These are phyloP conservation scores for Gonocerus acuteangulatus DNA, from an alignment of 2,888 invertebrate species.

Conservation along the genomic window DNA sequence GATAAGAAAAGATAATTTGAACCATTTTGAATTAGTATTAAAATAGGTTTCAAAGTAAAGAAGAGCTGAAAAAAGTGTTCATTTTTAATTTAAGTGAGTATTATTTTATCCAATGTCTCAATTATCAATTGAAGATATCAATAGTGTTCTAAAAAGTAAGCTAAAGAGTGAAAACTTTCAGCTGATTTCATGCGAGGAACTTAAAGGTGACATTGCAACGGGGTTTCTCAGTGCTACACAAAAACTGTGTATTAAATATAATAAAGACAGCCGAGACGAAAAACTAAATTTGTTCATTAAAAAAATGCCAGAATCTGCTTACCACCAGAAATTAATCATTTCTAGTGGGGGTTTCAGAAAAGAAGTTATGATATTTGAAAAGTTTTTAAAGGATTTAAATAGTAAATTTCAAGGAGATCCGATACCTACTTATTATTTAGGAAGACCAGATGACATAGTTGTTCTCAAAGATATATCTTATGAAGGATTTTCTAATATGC, in stretches of 20 bases:
- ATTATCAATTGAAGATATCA: not conserved
- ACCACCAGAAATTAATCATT: not conserved
- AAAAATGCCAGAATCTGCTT: not conserved
- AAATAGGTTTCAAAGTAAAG: too few species aligned
- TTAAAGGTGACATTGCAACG: not conserved
- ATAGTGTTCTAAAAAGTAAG: not conserved
- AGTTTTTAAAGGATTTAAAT: slow-evolving; percentile 22
- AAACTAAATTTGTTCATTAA: slow-evolving; percentile 1
- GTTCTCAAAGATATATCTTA: slow-evolving; percentile 25
- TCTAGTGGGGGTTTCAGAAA: slow-evolving; percentile 19
- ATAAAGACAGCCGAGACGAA: not conserved
- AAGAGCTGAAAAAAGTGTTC: too few species aligned
- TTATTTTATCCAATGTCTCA: too few species aligned
- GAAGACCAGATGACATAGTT: slow-evolving; percentile 1
- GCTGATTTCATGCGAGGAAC: not conserved
- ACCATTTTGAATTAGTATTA: too few species aligned
- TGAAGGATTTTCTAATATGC: slow-evolving; percentile 10
- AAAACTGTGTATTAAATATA: slow-evolving; percentile 3
- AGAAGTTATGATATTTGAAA: slow-evolving; percentile 22
- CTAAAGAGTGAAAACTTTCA: slow-evolving; percentile 9
- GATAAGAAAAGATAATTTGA: too few species aligned
- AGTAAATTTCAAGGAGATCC: slow-evolving; percentile 1
- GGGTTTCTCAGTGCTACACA: slow-evolving; percentile 5
- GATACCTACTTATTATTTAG: slow-evolving; percentile 5
- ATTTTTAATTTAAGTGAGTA: too few species aligned